phyloP scores from a whole-genome alignment of 2,797 vertebrate genomes.

The Gallinago solitaria region DNA sequence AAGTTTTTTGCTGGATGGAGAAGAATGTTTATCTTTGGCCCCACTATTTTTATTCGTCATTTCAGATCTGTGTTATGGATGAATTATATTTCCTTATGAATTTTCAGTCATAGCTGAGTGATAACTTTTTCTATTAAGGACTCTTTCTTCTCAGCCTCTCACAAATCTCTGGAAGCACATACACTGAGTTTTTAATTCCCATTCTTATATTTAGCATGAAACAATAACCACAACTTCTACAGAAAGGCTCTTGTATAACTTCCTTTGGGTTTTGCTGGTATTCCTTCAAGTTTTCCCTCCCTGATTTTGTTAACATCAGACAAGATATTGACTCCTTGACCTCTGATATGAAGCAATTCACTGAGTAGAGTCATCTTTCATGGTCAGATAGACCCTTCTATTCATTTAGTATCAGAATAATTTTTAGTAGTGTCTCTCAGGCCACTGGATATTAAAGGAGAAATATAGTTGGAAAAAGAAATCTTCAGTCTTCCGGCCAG shows the following conservation, averaged over 20 bases:
- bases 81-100: neutral
- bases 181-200: neutral
- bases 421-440: neutral
- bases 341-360: neutral
- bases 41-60: neutral
- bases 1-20: neutral
- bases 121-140: neutral
- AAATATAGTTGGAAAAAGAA: neutral
- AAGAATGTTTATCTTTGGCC: neutral
- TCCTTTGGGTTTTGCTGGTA: neutral
- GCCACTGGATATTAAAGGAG: neutral
- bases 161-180: neutral
- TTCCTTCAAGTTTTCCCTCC: neutral
- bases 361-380: neutral
- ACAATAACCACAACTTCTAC: neutral
- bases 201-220: neutral
- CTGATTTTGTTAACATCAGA: neutral
- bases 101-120: neutral
- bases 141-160: neutral
- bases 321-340: neutral
- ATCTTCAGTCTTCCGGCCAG: neutral
- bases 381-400: neutral
- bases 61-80: neutral
- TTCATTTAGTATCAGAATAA: neutral
- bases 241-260: neutral